These are phyloP conservation scores for Lycocerus yunnanus DNA, from an alignment of 2,888 invertebrate genomes.

Conservation along the genomic window DNA sequence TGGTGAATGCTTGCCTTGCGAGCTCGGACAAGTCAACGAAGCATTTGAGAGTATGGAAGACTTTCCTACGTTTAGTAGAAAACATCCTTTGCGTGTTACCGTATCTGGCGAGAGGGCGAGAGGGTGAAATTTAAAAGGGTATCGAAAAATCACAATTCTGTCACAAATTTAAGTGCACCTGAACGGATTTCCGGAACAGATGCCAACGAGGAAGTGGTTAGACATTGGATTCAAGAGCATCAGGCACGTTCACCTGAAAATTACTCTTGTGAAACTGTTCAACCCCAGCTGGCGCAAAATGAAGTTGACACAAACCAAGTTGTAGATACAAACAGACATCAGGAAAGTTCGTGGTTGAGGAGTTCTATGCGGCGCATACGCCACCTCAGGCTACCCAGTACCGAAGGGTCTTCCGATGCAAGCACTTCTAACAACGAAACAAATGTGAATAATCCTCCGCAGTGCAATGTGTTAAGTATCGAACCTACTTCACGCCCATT, in stretches of 20 bases:
- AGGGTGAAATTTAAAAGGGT: constrained; percentile 18
- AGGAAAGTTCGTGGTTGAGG: constrained; percentile 58
- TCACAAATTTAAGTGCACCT: constrained; percentile 10
- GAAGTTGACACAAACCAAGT: constrained; percentile 19
- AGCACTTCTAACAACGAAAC: constrained; percentile 13
- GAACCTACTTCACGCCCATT: constrained; percentile 43
- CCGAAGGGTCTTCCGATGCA: constrained; percentile 22
- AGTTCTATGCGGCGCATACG: constrained; percentile 62
- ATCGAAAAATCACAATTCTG: constrained; percentile 13
- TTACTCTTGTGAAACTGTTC: constrained; percentile 49
- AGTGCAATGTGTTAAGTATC: constrained; percentile 11
- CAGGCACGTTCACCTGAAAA: constrained; percentile 46
- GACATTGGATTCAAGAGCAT: constrained; percentile 50
- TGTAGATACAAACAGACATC: constrained; percentile 21
- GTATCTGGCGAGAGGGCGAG: constrained; percentile 31
- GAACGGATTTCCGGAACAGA: constrained; percentile 43
- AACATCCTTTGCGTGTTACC: constrained; percentile 32
- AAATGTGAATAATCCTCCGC: constrained; percentile 9
- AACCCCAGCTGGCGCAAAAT: constrained; percentile 40
- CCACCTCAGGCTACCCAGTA: constrained; percentile 58
- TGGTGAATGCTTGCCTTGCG: constrained; percentile 4
- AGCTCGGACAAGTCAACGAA: constrained; percentile 20
- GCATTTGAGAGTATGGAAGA: constrained; percentile 26
- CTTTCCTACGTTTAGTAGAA: constrained; percentile 27
- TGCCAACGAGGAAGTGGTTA: constrained; percentile 48